phyloP scores from a whole-genome alignment of 2,113 vertebrate genomes.

The Suncus etruscus region DNA sequence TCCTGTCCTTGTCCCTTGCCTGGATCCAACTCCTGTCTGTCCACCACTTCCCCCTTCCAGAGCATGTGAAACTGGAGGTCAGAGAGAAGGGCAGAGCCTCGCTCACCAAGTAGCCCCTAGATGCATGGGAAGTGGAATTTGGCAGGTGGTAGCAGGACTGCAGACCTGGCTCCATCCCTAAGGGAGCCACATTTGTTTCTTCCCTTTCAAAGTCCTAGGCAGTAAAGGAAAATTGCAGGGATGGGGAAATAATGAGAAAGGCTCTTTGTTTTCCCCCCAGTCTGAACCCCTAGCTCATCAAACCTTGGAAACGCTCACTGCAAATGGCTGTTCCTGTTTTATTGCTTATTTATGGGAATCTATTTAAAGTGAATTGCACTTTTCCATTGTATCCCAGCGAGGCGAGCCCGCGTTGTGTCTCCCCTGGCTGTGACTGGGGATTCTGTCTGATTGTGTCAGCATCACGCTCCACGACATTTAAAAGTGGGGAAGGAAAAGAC shows the following conservation, averaged over 20 bases:
- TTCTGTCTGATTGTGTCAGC: conserved; percentile 76
- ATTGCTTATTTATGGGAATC: conserved; percentile 82
- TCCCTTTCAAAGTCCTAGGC: conserved; percentile 69
- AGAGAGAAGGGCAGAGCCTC: background rate
- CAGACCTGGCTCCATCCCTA: background rate
- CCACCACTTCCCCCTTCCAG: background rate
- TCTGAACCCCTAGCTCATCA: conserved; percentile 82
- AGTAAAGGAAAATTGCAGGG: conserved; percentile 82
- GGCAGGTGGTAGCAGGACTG: background rate
- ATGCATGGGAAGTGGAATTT: background rate
- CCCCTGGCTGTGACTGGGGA: conserved; percentile 73
- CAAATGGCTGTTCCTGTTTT: conserved; percentile 78
- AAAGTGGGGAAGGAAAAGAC: conserved; percentile 42
- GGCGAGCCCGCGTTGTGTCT: conserved; percentile 43
- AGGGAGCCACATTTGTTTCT: conserved; percentile 54
- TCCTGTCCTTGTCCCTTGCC: background rate
- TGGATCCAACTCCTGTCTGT: background rate
- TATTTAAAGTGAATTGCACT: conserved; percentile 81
- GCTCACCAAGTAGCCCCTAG: background rate
- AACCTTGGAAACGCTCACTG: conserved; percentile 75
- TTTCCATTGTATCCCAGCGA: conserved; percentile 66
- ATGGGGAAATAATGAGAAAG: conserved; percentile 82
- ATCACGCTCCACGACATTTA: conserved; percentile 47
- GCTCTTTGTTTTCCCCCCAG: conserved; percentile 73
- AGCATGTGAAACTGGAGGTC: background rate